These are phyloP conservation scores for Chromobotia macracanthus DNA, from an alignment of 2,797 vertebrate genomes.

Conservation along the genomic window DNA sequence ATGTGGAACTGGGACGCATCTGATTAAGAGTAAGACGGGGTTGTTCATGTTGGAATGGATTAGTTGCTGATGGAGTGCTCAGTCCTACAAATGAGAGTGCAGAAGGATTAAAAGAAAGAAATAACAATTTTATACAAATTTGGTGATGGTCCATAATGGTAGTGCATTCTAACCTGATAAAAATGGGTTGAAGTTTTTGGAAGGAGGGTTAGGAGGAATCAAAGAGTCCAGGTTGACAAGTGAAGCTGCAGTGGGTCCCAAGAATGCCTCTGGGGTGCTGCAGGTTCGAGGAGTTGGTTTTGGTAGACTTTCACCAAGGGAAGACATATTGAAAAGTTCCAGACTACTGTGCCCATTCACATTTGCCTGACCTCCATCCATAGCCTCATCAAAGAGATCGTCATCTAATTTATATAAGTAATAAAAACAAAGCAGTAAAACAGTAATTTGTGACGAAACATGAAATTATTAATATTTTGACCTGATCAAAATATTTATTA, in stretches of 20 bases:
- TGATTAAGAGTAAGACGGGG: slow-evolving; percentile 87
- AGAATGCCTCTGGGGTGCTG: slow-evolving; percentile 87
- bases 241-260: slow-evolving; percentile 86
- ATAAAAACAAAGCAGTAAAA: background rate
- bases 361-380: slow-evolving; percentile 79
- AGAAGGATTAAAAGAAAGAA: slow-evolving; percentile 8
- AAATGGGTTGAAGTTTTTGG: slow-evolving; percentile 89
- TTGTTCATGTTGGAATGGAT: slow-evolving; percentile 88
- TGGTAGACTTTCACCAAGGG: slow-evolving; percentile 78
- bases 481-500: background rate
- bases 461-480: too few relatives aligned
- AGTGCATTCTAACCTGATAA: slow-evolving; percentile 74
- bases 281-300: slow-evolving; percentile 73
- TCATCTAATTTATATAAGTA: slow-evolving; percentile 73
- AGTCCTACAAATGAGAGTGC: slow-evolving; percentile 70
- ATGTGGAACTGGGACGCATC: slow-evolving; percentile 79
- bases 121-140: background rate
- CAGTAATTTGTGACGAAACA: background rate
- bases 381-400: slow-evolving; percentile 86
- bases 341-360: slow-evolving; percentile 79
- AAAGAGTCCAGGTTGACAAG: slow-evolving; percentile 90
- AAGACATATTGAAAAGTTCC: slow-evolving; percentile 81
- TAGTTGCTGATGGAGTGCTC: slow-evolving; percentile 81
- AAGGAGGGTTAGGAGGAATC: slow-evolving; percentile 75
- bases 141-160: background rate